Conservation (phyloP, 2,113 vertebrate species). For the Shinisaurus crocodilurus region DNA sequence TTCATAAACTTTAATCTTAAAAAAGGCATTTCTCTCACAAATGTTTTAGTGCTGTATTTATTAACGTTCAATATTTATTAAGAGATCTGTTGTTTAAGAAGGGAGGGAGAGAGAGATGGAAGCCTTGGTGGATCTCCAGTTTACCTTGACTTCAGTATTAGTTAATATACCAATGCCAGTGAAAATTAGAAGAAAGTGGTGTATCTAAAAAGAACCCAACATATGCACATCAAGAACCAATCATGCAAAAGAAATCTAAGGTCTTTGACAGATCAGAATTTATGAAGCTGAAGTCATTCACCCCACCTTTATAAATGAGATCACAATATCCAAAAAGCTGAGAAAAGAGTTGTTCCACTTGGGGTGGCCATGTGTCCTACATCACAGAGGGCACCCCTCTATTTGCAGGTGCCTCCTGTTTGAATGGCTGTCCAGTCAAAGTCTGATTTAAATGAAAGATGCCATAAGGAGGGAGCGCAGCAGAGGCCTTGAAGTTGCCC, state of each 20-base stretch:
- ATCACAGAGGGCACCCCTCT: too few relatives aligned
- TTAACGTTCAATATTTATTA: background rate
- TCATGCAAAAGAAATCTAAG: background rate
- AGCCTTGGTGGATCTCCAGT: too few relatives aligned
- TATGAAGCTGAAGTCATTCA: background rate
- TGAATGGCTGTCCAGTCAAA: too few relatives aligned
- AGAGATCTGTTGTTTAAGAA: background rate
- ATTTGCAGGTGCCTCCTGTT: too few relatives aligned
- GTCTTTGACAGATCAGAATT: background rate
- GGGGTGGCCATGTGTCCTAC: too few relatives aligned
- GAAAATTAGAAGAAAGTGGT: background rate
- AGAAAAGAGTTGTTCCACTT: too few relatives aligned
- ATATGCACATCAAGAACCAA: background rate
- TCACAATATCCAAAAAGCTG: too few relatives aligned
- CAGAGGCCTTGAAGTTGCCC: too few relatives aligned
- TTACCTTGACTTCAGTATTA: background rate
- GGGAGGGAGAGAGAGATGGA: background rate
- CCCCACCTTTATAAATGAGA: too few relatives aligned
- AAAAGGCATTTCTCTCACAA: accelerated
- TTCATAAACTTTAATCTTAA: background rate
- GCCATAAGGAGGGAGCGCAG: too few relatives aligned
- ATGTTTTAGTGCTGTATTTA: background rate
- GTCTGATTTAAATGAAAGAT: too few relatives aligned
- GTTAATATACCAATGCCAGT: background rate
- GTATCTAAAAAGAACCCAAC: background rate